A percentile compares a stretch with the other conserved stretches of the same genome.
These are phyloP conservation scores for Limnephilus marmoratus DNA, from an alignment of 2,888 invertebrate genomes.

Conservation along the genomic window DNA sequence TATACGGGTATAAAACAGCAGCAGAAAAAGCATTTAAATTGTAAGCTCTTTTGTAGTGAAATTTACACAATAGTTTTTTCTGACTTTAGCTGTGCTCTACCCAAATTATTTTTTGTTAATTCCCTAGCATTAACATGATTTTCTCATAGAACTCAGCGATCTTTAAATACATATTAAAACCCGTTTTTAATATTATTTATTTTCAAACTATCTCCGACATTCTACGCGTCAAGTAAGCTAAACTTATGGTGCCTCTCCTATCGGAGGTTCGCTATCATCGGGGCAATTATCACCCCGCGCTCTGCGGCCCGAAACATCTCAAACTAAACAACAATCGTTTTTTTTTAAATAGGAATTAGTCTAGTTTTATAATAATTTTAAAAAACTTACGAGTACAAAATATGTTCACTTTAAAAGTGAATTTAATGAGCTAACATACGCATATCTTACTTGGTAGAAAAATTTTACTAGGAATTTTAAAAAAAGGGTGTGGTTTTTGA, in stretches of 20 bases:
- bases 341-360: not conserved
- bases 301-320: not conserved
- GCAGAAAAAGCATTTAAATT: not conserved
- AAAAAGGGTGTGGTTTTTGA: not conserved
- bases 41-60: not conserved
- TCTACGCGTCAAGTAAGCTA: not conserved
- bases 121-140: not conserved
- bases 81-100: not conserved
- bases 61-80: not conserved
- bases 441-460: not conserved
- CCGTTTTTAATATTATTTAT: not conserved
- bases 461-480: conserved; percentile 26
- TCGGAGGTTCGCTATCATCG: not conserved
- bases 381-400: conserved; percentile 27
- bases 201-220: not conserved
- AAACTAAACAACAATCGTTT: not conserved
- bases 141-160: not conserved
- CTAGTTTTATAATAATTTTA: not conserved
- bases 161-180: not conserved
- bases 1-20: not conserved
- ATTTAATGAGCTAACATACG: conserved; percentile 11
- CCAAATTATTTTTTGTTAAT: not conserved
- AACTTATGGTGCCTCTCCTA: not conserved
- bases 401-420: conserved; percentile 28
- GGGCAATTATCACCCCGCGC: not conserved